A percentile compares a stretch with the other conserved stretches of the same genome.
These are phyloP conservation scores for Cybosia mesomella DNA, from an alignment of 2,888 invertebrate species.

Conservation along the genomic window DNA sequence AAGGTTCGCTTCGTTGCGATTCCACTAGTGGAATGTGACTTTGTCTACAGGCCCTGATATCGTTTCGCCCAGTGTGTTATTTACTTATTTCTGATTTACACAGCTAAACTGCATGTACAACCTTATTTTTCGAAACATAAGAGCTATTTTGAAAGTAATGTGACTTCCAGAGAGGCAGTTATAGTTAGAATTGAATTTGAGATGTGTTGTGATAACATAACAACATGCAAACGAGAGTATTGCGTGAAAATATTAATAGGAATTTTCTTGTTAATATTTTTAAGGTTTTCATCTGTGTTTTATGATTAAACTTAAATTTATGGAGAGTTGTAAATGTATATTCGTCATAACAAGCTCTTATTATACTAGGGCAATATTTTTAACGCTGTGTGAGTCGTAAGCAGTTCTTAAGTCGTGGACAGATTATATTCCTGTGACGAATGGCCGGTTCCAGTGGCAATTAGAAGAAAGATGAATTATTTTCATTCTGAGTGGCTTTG, in stretches of 20 bases:
- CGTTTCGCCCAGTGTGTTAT: conserved; percentile 69
- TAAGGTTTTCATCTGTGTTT: conserved; percentile 19
- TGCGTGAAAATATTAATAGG: conserved; percentile 60
- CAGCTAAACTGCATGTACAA: conserved; percentile 39
- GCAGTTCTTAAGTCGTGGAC: no score
- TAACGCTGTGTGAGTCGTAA: no score
- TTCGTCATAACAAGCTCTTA: conserved; percentile 3
- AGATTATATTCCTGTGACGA: no score
- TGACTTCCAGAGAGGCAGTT: conserved; percentile 34
- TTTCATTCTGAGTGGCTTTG: no score
- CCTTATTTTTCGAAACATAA: conserved; percentile 41
- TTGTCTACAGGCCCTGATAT: no score
- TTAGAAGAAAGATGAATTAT: no score
- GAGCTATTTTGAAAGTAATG: conserved; percentile 31
- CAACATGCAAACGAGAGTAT: conserved; percentile 68
- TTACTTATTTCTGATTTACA: conserved; percentile 66
- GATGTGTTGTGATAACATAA: conserved; percentile 63
- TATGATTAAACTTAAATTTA: conserved; percentile 15
- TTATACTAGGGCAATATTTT: neutral
- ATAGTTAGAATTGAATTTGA: conserved; percentile 73
- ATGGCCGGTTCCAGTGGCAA: no score
- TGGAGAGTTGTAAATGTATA: neutral
- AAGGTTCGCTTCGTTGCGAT: no score
- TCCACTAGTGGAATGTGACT: no score
- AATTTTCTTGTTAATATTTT: conserved; percentile 32